A percentile compares a stretch with the other conserved stretches of the same genome.
Conservation (phyloP, 2,888 invertebrate genomes). For the Agonopterix subpropinquella region DNA sequence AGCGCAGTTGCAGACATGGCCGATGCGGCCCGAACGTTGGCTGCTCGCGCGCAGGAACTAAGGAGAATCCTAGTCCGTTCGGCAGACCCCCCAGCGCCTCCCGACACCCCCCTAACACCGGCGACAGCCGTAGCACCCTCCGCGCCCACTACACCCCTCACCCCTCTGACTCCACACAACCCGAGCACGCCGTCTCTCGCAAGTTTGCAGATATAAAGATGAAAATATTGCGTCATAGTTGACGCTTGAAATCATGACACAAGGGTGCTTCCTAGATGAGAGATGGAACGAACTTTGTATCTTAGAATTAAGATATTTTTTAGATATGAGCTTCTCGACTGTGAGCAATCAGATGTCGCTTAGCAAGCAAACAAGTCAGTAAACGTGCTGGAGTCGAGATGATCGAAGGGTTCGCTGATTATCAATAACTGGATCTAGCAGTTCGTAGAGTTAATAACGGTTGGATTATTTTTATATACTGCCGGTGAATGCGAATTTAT, state of each 20-base stretch:
- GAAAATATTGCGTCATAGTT: constrained; percentile 2
- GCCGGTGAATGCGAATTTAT: too few relatives aligned
- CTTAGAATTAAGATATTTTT: neutral
- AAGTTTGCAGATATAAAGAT: constrained; percentile 49
- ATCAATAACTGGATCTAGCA: too few relatives aligned
- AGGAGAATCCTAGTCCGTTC: constrained; percentile 84
- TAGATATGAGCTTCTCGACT: too few relatives aligned
- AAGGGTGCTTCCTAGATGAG: neutral
- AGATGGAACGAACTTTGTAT: neutral
- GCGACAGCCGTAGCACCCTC: constrained; percentile 50
- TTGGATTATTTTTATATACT: too few relatives aligned
- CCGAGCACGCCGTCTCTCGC: constrained; percentile 42
- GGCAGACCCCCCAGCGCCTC: constrained; percentile 59
- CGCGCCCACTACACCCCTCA: constrained; percentile 46
- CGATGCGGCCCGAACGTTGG: constrained; percentile 90
- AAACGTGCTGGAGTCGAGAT: too few relatives aligned
- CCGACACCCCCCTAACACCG: constrained; percentile 44
- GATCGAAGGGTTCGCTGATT: too few relatives aligned
- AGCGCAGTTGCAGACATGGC: constrained; percentile 95
- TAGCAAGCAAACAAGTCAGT: too few relatives aligned
- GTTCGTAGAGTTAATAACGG: too few relatives aligned
- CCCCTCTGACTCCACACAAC: constrained; percentile 52
- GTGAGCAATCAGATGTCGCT: too few relatives aligned
- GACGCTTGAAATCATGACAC: neutral
- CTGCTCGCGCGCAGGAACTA: constrained; percentile 87